Conservation (phyloP, 2,797 vertebrate genomes). For the Melanotaenia pygmaea region DNA sequence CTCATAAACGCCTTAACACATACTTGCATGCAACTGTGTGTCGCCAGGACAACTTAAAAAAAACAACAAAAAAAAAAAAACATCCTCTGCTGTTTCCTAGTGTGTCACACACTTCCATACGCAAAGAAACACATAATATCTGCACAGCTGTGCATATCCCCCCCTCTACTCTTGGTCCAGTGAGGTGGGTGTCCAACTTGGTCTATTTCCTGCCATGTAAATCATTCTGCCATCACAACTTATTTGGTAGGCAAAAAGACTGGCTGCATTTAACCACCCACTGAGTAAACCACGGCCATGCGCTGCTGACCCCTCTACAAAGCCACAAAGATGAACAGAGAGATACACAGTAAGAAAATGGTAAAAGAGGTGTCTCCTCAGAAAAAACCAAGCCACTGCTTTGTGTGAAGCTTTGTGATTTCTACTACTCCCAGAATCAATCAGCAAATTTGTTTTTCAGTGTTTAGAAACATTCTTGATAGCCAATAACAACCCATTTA, state of each 20-base stretch:
- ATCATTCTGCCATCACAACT: slow-evolving; percentile 62
- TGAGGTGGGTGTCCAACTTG: slow-evolving; percentile 29
- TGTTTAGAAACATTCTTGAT: background rate
- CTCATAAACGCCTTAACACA: slow-evolving; percentile 75
- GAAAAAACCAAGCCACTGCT: slow-evolving; percentile 2
- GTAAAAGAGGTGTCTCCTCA: background rate
- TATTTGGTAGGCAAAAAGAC: slow-evolving; percentile 78
- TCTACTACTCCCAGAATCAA: too few relatives aligned
- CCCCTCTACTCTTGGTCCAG: slow-evolving; percentile 13
- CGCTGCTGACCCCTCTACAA: slow-evolving; percentile 69
- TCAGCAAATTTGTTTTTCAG: too few relatives aligned
- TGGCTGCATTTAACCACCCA: slow-evolving; percentile 71
- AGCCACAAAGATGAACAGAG: slow-evolving; percentile 45
- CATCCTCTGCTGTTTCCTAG: slow-evolving; percentile 22
- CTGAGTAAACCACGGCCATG: slow-evolving; percentile 74
- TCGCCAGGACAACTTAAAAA: slow-evolving; percentile 61
- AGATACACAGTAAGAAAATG: slow-evolving; percentile 17
- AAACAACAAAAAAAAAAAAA: background rate
- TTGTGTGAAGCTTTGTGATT: background rate
- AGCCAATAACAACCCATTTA: background rate
- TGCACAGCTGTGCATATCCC: slow-evolving; percentile 11
- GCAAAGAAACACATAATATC: slow-evolving; percentile 2
- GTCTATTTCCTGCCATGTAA: slow-evolving; percentile 80
- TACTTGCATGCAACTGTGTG: slow-evolving; percentile 58
- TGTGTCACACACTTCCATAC: background rate